phyloP scores from a whole-genome alignment of 2,797 vertebrate species.

The Oreortyx pictus region DNA sequence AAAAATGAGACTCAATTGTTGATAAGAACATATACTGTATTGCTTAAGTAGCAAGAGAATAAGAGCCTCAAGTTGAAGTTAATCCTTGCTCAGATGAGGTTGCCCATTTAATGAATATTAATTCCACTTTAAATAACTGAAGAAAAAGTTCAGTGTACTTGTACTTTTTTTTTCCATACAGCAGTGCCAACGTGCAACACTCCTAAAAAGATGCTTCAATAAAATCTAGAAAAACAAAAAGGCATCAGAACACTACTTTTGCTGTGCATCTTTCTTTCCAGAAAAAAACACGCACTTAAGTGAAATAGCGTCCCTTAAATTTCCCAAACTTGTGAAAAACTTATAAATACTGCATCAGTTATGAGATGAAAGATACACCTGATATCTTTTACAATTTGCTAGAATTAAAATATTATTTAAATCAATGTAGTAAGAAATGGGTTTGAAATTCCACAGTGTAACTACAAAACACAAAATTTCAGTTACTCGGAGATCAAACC shows the following conservation, averaged over 20 bases:
- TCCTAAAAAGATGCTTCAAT: background rate
- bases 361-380: background rate
- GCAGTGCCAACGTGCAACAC: background rate
- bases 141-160: background rate
- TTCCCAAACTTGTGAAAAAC: background rate
- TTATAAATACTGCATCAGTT: background rate
- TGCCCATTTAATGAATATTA: background rate
- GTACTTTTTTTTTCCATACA: background rate
- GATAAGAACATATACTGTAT: background rate
- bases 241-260: background rate
- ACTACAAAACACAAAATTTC: background rate
- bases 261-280: background rate
- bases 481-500: background rate
- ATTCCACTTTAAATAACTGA: background rate
- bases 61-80: constrained; percentile 24
- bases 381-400: background rate
- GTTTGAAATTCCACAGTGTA: background rate
- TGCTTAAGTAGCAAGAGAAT: background rate
- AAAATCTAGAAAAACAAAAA: background rate
- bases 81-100: background rate
- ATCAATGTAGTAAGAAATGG: background rate
- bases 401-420: background rate
- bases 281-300: background rate
- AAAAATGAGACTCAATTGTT: constrained; percentile 39
- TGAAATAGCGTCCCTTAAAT: background rate